These are phyloP conservation scores for Diplosoma virens DNA, from an alignment of 23 tunicate genomes.

Conservation along the genomic window DNA sequence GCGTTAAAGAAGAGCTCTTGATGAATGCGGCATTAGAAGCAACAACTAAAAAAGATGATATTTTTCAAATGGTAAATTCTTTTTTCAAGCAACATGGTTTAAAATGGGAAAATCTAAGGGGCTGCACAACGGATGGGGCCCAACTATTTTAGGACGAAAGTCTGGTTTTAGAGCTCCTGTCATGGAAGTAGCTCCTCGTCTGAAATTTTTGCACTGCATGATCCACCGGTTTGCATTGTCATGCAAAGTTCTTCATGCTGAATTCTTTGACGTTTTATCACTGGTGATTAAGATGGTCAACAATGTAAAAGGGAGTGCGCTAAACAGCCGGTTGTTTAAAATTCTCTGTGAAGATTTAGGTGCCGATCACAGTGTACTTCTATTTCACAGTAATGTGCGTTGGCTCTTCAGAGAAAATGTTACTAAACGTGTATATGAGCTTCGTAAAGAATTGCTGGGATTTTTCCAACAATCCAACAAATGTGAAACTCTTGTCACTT, in stretches of 20 bases:
- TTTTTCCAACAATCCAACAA: too few species aligned
- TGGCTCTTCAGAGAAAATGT: too few species aligned
- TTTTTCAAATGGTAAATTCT: not conserved
- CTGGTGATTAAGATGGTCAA: not conserved
- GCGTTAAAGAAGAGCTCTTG: too few species aligned
- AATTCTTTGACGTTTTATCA: too few species aligned
- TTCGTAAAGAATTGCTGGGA: not conserved
- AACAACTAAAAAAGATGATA: not conserved
- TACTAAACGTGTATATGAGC: not conserved
- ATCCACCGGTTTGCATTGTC: not conserved
- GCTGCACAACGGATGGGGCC: not conserved
- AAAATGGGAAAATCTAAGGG: not conserved
- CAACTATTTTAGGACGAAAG: not conserved
- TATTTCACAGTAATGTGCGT: not conserved
- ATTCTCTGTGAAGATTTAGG: not conserved
- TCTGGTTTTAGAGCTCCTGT: not conserved
- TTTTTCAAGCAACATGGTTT: not conserved
- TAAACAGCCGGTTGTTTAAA: not conserved
- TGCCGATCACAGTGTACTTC: too few species aligned
- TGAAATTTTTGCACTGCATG: not conserved
- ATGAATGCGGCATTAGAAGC: too few species aligned
- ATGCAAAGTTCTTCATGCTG: not conserved
- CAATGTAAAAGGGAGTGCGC: not conserved
- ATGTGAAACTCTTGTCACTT: not conserved
- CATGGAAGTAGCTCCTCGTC: not conserved